phyloP scores from a whole-genome alignment of 2,888 invertebrate genomes.

The Cheiracanthium punctorium region DNA sequence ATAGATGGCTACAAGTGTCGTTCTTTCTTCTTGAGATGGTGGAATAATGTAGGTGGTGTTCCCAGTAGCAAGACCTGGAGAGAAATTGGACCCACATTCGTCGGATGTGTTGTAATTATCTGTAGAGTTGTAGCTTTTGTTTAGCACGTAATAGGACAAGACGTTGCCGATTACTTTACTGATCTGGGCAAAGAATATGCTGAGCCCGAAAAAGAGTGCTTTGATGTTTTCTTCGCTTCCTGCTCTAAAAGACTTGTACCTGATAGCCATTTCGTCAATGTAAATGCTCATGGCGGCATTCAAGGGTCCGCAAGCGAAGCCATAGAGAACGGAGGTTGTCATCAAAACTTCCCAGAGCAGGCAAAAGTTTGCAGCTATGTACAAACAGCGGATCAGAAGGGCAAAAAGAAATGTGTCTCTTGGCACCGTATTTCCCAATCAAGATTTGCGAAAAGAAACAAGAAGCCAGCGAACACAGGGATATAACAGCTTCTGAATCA shows the following conservation, averaged over 20 bases:
- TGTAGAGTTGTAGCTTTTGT: no score
- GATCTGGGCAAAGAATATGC: constrained; percentile 98
- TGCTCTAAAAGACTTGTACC: not conserved
- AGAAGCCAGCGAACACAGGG: constrained; percentile 88
- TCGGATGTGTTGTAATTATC: not conserved
- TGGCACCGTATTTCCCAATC: constrained; percentile 56
- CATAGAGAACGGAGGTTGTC: constrained; percentile 45
- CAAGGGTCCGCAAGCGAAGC: constrained; percentile 49
- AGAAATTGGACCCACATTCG: constrained; percentile 17
- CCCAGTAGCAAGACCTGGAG: not conserved
- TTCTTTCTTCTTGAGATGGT: constrained; percentile 90
- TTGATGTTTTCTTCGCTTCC: constrained; percentile 84
- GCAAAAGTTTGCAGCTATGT: constrained; percentile 60
- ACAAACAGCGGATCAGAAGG: constrained; percentile 33
- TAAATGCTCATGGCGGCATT: not conserved
- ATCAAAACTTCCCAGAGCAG: constrained; percentile 36
- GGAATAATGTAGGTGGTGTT: constrained; percentile 80
- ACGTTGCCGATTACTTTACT: constrained; percentile 97
- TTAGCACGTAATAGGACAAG: constrained; percentile 85
- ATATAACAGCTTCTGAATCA: constrained; percentile 91
- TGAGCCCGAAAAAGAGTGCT: constrained; percentile 97
- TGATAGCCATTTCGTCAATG: not conserved
- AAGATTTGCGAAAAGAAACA: constrained; percentile 88
- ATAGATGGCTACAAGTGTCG: constrained; percentile 92
- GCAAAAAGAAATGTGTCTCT: constrained; percentile 45